Conservation (phyloP, 2,888 invertebrate genomes). For the Polietes domitor region DNA sequence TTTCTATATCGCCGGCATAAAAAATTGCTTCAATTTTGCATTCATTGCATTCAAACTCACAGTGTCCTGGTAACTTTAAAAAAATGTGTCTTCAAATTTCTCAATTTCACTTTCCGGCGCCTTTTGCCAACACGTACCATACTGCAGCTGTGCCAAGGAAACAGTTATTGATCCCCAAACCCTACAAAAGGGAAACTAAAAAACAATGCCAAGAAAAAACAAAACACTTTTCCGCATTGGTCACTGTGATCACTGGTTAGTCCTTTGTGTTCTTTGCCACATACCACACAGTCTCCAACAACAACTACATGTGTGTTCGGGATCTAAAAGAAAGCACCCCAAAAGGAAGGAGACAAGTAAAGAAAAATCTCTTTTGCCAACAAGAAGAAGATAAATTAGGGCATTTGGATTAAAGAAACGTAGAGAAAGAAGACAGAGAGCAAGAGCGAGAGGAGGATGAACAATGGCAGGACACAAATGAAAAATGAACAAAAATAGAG, state of each 20-base stretch:
- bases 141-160: conserved; percentile 38
- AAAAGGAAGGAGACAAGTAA: conserved; percentile 5
- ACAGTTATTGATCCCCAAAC: conserved; percentile 13
- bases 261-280: conserved; percentile 39
- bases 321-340: conserved; percentile 7
- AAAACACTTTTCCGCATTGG: conserved; percentile 52
- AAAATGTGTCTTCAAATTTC: neutral
- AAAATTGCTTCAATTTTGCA: too few species aligned
- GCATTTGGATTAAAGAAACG: conserved; percentile 38
- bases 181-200: neutral
- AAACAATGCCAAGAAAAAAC: conserved; percentile 24
- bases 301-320: too few species aligned
- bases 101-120: neutral
- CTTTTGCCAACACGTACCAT: conserved; percentile 29
- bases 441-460: neutral
- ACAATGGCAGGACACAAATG: neutral
- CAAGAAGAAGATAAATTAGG: conserved; percentile 52
- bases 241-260: conserved; percentile 44
- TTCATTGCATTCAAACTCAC: neutral
- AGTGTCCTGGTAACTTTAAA: neutral
- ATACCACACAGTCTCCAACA: conserved; percentile 5
- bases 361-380: neutral
- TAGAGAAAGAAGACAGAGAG: conserved; percentile 9
- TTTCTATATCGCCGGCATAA: too few species aligned
- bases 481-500: conserved; percentile 39